phyloP scores from a whole-genome alignment of 2,888 invertebrate genomes.

The Leucophenga maculata region DNA sequence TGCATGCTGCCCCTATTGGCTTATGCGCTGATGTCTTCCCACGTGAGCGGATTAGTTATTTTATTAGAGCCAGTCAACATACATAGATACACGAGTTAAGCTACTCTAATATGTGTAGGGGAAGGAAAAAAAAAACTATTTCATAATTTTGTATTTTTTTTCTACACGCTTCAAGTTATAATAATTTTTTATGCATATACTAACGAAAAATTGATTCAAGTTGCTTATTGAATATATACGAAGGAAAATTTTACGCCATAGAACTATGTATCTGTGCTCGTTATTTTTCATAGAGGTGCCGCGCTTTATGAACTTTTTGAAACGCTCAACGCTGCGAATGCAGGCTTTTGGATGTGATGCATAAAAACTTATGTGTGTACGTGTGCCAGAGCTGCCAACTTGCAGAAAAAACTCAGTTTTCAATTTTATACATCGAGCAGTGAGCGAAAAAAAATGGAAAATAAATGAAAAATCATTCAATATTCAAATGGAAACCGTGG shows the following conservation, averaged over 20 bases:
- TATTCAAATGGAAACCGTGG: constrained; percentile 1
- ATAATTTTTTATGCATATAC: constrained; percentile 6
- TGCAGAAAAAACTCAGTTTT: background rate
- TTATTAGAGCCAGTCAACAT: constrained; percentile 52
- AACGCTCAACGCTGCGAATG: background rate
- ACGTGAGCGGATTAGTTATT: constrained; percentile 65
- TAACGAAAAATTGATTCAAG: constrained; percentile 56
- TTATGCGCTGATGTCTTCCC: constrained; percentile 18
- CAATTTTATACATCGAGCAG: constrained; percentile 2
- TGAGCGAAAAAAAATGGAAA: no score
- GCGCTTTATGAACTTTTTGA: constrained; percentile 23
- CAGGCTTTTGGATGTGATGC: constrained; percentile 33
- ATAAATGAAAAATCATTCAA: constrained; percentile 12
- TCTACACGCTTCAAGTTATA: background rate
- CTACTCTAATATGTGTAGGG: background rate
- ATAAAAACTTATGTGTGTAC: constrained; percentile 55
- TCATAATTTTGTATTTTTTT: background rate
- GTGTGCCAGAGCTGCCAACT: constrained; percentile 20
- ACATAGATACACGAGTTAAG: background rate
- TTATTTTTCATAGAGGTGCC: constrained; percentile 5
- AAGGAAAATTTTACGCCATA: no score
- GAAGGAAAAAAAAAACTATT: no score
- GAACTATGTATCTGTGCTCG: background rate
- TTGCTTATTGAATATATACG: constrained; percentile 30
- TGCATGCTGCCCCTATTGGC: no score